Evolutionary conservation across 2,113 vertebrate species (phyloP), one percentile per base, ranked within the genome.

Genomic region (Amphiprion ocellaris): DNA sequence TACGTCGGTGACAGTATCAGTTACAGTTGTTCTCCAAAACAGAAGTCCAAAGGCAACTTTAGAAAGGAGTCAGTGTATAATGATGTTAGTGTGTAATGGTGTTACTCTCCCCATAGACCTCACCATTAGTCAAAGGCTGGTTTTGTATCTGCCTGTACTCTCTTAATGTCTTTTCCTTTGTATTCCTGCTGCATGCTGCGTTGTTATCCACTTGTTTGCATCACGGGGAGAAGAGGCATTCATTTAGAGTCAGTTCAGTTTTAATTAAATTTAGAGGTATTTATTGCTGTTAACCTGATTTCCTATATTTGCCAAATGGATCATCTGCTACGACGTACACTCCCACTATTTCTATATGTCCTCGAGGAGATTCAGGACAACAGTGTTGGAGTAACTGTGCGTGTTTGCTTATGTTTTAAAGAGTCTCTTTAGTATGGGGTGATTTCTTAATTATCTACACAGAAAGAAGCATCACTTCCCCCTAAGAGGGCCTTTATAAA

Each of bases 271-370:
- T 74, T 54, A 33, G 58, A 75, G 28, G 28, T 17, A 65, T 77
- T 74, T 63, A 53, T 67, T 3, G 41, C 17, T 16, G 46, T 10
- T 49, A 63, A 80, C 55, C 33, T 56, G 49, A 66, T 80, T 77
- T 63, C 26, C 10, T 71, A 21, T 47, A 55, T 52, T 23, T 17
- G 17, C 30, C 55, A 65, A 46, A 28, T 69, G 59, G 59, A 69
- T 74, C 44, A 37, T 64, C 16, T n/a, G 33, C 33, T 58, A 39
- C 7, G 14, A 37, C 58, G 70, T 5, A 47, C n/a, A 46, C 53
- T 62, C 21, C n/a, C 56, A 14, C 39, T 41, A 7, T 24, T 50
- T 9, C 7, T 15, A 17, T 33, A 12, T 64, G 26, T 44, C 55
- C n/a, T 41, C 5, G 3, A 55, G 17, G 17, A 60, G 26, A 69